A percentile compares a stretch with the other conserved stretches of the same genome.
phyloP scores from a whole-genome alignment of 2,888 invertebrate genomes.

The Lithophane ornitopus region DNA sequence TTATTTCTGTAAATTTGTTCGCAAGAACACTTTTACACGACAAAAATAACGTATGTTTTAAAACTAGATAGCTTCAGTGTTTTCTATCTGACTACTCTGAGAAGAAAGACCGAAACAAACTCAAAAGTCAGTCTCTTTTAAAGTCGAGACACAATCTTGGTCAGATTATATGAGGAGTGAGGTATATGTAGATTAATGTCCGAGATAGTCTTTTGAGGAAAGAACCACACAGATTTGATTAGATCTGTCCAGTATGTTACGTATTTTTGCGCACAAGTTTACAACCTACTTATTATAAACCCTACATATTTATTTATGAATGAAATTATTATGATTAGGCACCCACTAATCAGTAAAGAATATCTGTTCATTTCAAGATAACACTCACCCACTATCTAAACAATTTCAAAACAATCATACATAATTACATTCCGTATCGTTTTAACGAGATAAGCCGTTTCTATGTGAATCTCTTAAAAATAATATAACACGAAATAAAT shows the following conservation, averaged over 20 bases:
- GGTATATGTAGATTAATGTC: not conserved
- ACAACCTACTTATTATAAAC: not conserved
- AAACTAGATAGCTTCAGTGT: no score
- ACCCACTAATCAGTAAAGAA: not conserved
- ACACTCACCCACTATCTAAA: not conserved
- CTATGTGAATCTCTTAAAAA: not conserved
- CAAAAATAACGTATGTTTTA: not conserved
- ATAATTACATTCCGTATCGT: slow-evolving; percentile 11
- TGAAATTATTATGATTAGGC: not conserved
- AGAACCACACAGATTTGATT: not conserved
- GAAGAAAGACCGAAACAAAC: not conserved
- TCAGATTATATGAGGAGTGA: not conserved
- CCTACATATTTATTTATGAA: not conserved
- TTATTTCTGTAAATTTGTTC: not conserved
- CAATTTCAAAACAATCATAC: slow-evolving; percentile 18
- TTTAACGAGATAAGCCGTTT: slow-evolving; percentile 22
- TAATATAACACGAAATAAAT: not conserved
- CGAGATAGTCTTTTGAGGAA: not conserved
- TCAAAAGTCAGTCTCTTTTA: no score
- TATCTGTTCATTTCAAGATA: not conserved
- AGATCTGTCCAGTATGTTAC: not conserved
- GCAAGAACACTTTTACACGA: not conserved
- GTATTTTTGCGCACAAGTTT: not conserved
- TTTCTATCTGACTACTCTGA: not conserved
- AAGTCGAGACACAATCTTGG: not conserved